Evolutionary conservation across 2,113 vertebrate species (phyloP).

Genomic region (Tyto alba): DNA sequence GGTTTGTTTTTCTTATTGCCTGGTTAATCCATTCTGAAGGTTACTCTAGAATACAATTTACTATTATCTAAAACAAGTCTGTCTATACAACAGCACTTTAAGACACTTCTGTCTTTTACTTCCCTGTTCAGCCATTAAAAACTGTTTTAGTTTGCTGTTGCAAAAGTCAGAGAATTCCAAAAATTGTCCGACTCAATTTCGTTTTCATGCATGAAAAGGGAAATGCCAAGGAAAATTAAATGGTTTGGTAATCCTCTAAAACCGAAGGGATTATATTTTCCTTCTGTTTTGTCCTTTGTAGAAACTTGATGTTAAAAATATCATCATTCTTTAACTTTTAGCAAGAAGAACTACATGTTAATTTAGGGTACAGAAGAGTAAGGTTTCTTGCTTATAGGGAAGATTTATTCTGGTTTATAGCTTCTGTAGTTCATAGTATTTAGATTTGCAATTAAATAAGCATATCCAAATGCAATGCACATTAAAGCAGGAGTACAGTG

Average conservation of each 20-base stretch:
- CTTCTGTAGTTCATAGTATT: slow-evolving; percentile 40
- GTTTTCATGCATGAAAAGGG: slow-evolving; percentile 27
- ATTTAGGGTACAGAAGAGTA: slow-evolving; percentile 23
- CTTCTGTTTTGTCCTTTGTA: slow-evolving; percentile 33
- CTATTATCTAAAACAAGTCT: slow-evolving; percentile 4
- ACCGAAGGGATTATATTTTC: slow-evolving; percentile 43
- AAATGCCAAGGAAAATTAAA: slow-evolving; percentile 50
- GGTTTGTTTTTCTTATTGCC: slow-evolving; percentile 52
- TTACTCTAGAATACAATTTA: slow-evolving; percentile 6
- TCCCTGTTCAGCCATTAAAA: neutral
- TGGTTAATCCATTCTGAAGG: slow-evolving; percentile 38
- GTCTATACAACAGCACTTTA: neutral
- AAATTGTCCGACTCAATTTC: neutral
- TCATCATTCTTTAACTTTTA: slow-evolving; percentile 21
- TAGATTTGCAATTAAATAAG: slow-evolving; percentile 46
- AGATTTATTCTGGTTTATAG: slow-evolving; percentile 45
- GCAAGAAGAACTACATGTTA: slow-evolving; percentile 12
- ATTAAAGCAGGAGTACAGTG: slow-evolving; percentile 34
- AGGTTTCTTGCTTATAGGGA: slow-evolving; percentile 30
- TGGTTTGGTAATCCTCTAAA: slow-evolving; percentile 46
- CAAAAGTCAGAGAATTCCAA: slow-evolving; percentile 14
- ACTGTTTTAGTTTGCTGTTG: slow-evolving; percentile 4
- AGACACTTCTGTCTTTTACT: neutral
- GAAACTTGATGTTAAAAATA: slow-evolving; percentile 50
- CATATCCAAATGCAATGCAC: slow-evolving; percentile 11